Conservation (phyloP, 2,888 invertebrate genomes). For the Limnephilus lunatus region DNA sequence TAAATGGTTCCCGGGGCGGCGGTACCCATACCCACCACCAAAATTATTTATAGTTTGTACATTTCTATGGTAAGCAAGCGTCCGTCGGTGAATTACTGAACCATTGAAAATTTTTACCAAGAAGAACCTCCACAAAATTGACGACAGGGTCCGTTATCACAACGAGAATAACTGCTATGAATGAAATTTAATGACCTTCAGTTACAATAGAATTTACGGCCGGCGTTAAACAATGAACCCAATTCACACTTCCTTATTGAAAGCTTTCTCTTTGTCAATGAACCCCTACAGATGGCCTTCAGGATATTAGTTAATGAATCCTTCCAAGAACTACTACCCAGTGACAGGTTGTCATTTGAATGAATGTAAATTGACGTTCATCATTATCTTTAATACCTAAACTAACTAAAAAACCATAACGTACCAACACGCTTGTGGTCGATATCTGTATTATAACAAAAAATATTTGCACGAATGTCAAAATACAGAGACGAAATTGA, state of each 20-base stretch:
- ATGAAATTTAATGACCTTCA: background rate
- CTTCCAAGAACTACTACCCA: background rate
- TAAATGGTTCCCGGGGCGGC: no score
- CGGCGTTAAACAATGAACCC: background rate
- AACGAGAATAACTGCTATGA: background rate
- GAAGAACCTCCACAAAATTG: background rate
- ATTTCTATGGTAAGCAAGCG: no score
- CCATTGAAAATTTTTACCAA: no score
- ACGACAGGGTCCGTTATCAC: background rate
- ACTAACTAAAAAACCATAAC: no score
- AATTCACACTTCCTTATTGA: background rate
- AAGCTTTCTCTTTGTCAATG: background rate
- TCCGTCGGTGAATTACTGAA: no score
- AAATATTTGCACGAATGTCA: no score
- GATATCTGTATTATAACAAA: no score
- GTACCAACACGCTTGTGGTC: no score
- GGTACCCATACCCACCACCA: no score
- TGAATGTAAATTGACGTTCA: background rate
- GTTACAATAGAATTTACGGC: background rate
- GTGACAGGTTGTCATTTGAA: background rate
- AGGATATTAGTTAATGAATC: background rate
- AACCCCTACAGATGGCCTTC: background rate
- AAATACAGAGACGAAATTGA: no score
- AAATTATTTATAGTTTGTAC: no score
- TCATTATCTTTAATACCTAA: no score